phyloP scores from a whole-genome alignment of 2,113 vertebrate genomes.

The Scytalopus superciliaris region DNA sequence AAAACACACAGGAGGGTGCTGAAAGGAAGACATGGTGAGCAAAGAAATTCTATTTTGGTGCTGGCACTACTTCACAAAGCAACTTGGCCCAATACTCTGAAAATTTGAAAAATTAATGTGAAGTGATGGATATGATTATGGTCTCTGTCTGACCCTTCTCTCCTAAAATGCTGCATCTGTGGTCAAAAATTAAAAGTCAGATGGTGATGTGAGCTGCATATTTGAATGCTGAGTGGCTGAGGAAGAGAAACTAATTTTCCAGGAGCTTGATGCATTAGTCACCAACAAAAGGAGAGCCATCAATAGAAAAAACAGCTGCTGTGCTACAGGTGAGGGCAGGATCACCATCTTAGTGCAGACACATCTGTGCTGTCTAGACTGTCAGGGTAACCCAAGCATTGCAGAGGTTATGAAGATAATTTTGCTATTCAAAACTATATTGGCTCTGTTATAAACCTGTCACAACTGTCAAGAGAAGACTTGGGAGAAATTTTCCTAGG shows the following conservation, averaged over 20 bases:
- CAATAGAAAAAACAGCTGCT: not conserved
- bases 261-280: not conserved
- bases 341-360: not conserved
- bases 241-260: not conserved
- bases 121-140: not conserved
- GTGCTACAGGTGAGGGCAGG: not conserved
- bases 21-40: not conserved
- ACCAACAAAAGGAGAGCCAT: not conserved
- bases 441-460: constrained; percentile 22
- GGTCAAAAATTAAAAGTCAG: not conserved
- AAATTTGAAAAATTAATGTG: not conserved
- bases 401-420: constrained; percentile 21
- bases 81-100: not conserved
- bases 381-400: not conserved
- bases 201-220: not conserved
- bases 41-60: constrained; percentile 7
- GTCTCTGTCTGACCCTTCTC: not conserved
- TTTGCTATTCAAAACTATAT: not conserved
- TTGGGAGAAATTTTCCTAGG: constrained; percentile 4
- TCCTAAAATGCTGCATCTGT: not conserved
- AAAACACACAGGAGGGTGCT: not conserved
- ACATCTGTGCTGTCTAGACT: constrained; percentile 24
- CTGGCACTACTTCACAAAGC: constrained; percentile 31
- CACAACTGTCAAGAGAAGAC: not conserved
- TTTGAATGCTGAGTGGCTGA: not conserved